A percentile compares a stretch with the other conserved stretches of the same genome.
These are phyloP conservation scores for Epizoanthus illoricatus DNA, from an alignment of 92 coral and sea anemone species.

Conservation along the genomic window DNA sequence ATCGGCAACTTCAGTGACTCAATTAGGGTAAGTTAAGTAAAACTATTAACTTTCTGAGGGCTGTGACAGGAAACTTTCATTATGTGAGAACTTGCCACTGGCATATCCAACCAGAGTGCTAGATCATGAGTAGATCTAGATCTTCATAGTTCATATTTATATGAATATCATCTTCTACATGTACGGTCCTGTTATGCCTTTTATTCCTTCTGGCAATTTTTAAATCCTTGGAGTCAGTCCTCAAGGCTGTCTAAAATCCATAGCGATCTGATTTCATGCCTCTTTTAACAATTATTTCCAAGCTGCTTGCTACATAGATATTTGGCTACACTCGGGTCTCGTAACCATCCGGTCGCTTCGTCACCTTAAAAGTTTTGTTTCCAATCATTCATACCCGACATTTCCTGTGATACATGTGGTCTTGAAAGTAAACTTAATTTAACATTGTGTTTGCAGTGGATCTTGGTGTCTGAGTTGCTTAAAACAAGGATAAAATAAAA, in stretches of 20 bases:
- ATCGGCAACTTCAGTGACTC: conserved; percentile 84
- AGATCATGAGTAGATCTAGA: too few relatives aligned
- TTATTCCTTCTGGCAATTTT: background rate
- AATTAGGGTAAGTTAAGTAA: conserved; percentile 78
- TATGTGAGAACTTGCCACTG: background rate
- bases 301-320: background rate
- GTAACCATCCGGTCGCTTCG: background rate
- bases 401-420: background rate
- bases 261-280: background rate
- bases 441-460: background rate
- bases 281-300: background rate
- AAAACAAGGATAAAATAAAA: background rate
- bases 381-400: too few relatives aligned
- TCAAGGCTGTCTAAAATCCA: background rate
- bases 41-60: background rate
- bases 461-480: background rate
- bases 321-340: background rate
- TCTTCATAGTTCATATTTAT: background rate
- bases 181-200: background rate
- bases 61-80: conserved; percentile 2
- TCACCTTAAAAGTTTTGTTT: background rate
- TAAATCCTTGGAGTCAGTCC: background rate
- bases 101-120: background rate
- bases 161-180: background rate
- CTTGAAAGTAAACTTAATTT: background rate